A percentile compares a stretch with the other conserved stretches of the same genome.
Evolutionary conservation across 2,797 vertebrate genomes (phyloP).

Genomic region (Coilia nasus): DNA sequence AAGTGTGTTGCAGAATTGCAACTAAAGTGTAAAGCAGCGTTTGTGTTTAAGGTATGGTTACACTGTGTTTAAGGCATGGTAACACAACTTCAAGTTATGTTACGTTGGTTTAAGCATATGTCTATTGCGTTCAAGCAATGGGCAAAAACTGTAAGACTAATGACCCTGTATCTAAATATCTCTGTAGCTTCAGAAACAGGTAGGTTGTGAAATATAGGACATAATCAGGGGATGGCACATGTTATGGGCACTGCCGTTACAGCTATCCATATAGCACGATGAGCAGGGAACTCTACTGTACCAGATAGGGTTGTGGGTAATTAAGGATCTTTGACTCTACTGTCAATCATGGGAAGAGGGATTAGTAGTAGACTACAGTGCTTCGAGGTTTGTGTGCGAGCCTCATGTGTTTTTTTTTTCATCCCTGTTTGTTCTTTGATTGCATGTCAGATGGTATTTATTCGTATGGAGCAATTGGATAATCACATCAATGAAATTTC

Average conservation of each 20-base stretch:
- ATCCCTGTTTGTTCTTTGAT: background rate
- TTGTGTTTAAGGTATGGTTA: no score
- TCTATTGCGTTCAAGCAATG: no score
- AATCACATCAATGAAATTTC: slow-evolving; percentile 48
- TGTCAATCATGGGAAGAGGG: background rate
- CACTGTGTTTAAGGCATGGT: no score
- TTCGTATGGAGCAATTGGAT: slow-evolving; percentile 25
- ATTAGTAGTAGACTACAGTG: background rate
- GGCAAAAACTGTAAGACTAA: no score
- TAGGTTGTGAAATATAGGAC: background rate
- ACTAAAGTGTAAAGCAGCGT: no score
- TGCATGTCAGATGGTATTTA: background rate
- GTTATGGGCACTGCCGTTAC: background rate
- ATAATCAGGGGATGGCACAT: background rate
- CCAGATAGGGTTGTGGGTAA: no score
- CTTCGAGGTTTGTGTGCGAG: background rate
- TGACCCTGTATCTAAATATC: background rate
- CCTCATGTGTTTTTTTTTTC: background rate
- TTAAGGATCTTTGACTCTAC: no score
- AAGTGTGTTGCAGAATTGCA: no score
- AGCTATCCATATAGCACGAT: background rate
- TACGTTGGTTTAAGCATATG: no score
- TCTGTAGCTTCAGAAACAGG: background rate
- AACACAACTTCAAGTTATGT: no score
- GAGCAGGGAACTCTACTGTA: background rate